Evolutionary conservation across 2,797 vertebrate genomes (phyloP).

Genomic region (Ciconia nigra): DNA sequence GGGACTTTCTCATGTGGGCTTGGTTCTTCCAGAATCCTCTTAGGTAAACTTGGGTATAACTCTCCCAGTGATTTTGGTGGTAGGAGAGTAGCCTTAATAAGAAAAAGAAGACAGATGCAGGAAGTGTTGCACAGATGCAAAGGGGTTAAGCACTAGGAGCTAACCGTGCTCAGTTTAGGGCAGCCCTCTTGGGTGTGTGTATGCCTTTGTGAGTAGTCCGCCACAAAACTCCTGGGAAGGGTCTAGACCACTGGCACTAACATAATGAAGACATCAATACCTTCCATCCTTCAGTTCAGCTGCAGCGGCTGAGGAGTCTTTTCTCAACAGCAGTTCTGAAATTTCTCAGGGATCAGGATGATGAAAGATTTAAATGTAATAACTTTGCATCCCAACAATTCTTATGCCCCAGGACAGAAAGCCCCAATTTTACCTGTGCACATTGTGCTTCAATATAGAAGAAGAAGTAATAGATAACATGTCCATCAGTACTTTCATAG

Average conservation of each 20-base stretch:
- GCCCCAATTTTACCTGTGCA: neutral
- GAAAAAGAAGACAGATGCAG: neutral
- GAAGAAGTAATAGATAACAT: neutral
- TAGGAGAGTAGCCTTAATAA: neutral
- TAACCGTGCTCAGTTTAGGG: fast-evolving
- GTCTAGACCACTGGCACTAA: neutral
- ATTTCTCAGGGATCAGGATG: neutral
- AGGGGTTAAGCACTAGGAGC: neutral
- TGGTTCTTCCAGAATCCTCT: neutral
- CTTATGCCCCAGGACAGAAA: neutral
- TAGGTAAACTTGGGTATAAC: neutral
- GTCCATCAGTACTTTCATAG: neutral
- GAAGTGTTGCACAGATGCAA: neutral
- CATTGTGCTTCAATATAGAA: neutral
- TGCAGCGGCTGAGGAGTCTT: neutral
- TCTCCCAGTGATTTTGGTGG: neutral
- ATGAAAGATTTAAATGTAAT: neutral
- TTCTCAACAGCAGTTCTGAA: neutral
- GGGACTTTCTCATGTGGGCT: neutral
- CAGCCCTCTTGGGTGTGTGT: fast-evolving
- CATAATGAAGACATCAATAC: neutral
- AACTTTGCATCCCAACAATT: neutral
- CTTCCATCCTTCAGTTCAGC: neutral
- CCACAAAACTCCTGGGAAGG: neutral
- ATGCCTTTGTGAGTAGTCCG: neutral